Percentiles rank a stretch among this genome's conserved stretches.
Evolutionary conservation across 2,888 invertebrate species (phyloP).

Genomic region (Harpalus rubripes): DNA sequence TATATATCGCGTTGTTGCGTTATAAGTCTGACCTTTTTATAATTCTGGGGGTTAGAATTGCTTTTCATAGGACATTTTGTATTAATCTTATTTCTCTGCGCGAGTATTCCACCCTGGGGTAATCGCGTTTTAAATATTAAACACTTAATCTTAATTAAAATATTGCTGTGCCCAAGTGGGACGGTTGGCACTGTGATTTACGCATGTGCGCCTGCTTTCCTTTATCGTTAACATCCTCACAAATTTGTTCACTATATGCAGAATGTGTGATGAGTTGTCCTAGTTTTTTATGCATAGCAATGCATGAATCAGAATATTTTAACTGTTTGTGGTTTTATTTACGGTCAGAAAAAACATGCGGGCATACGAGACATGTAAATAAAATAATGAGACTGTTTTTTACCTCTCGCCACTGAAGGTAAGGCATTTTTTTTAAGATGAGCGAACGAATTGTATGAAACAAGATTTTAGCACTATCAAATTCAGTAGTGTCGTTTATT

Average conservation of each 20-base stretch:
- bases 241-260: conserved; percentile 47
- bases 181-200: conserved; percentile 53
- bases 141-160: conserved; percentile 63
- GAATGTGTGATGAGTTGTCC: background rate
- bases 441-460: too few relatives aligned
- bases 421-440: too few relatives aligned
- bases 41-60: background rate
- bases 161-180: conserved; percentile 29
- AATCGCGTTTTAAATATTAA: conserved; percentile 62
- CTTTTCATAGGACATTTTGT: conserved; percentile 18
- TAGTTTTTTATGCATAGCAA: background rate
- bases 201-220: conserved; percentile 42
- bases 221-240: conserved; percentile 37
- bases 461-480: too few relatives aligned
- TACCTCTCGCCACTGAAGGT: too few relatives aligned
- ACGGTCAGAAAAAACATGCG: too few relatives aligned
- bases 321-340: background rate
- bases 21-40: too few relatives aligned
- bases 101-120: conserved; percentile 35
- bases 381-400: too few relatives aligned
- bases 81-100: conserved; percentile 50
- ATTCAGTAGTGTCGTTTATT: too few relatives aligned
- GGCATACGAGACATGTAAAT: too few relatives aligned
- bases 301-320: background rate
- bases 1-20: too few relatives aligned